These are phyloP conservation scores for Cetoscarus ocellatus DNA, from an alignment of 2,797 vertebrate genomes.

Conservation along the genomic window DNA sequence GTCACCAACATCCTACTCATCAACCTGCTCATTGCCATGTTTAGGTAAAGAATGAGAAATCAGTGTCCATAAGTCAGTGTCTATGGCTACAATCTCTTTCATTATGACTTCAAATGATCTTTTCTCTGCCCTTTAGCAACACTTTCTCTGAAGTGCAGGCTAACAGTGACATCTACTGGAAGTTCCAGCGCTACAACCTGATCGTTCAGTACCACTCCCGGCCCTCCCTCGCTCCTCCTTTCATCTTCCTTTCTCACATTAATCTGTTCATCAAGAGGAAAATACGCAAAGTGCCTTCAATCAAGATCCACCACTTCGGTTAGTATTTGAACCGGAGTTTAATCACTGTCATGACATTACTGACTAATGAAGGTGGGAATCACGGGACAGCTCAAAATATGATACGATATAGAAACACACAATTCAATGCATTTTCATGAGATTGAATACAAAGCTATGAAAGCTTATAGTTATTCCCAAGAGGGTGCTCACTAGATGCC, in stretches of 20 bases:
- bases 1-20: slow-evolving; percentile 94
- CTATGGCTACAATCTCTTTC: background rate
- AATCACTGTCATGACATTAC: background rate
- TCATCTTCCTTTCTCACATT: slow-evolving; percentile 91
- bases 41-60: slow-evolving; percentile 82
- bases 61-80: background rate
- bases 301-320: slow-evolving; percentile 89
- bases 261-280: slow-evolving; percentile 85
- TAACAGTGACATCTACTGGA: slow-evolving; percentile 93
- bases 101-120: background rate
- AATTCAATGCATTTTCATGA: too few species aligned
- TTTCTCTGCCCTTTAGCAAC: slow-evolving; percentile 76
- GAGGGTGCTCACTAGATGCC: too few species aligned
- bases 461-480: too few species aligned
- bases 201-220: slow-evolving; percentile 92
- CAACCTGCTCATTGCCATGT: slow-evolving; percentile 95
- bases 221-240: slow-evolving; percentile 90
- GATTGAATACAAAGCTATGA: too few species aligned
- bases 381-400: too few species aligned
- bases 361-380: background rate
- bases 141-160: slow-evolving; percentile 91
- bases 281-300: slow-evolving; percentile 73
- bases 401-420: too few species aligned
- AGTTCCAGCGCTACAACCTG: slow-evolving; percentile 92
- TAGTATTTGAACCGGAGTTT: slow-evolving; percentile 56